Conservation (phyloP, 2,888 invertebrate species). For the Pristionchus entomophagus region DNA sequence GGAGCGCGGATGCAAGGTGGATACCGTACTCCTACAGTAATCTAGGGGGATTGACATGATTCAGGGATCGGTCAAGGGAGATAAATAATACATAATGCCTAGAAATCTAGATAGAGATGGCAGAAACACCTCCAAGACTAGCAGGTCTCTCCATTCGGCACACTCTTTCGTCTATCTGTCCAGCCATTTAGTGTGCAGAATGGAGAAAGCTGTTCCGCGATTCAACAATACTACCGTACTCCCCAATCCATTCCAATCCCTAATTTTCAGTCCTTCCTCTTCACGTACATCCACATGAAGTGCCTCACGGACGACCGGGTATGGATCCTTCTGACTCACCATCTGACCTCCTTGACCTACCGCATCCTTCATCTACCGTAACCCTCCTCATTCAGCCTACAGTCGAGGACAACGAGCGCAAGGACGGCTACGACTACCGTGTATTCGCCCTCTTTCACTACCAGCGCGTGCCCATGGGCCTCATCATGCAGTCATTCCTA, state of each 20-base stretch:
- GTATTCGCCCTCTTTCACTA: not conserved
- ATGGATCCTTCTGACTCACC: not conserved
- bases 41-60: too few relatives aligned
- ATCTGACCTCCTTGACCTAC: not conserved
- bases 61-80: too few relatives aligned
- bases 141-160: too few relatives aligned
- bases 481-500: constrained; percentile 21
- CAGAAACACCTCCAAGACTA: too few relatives aligned
- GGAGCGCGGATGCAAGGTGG: not conserved
- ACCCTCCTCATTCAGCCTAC: too few relatives aligned
- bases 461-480: not conserved
- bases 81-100: too few relatives aligned
- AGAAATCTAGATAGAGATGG: too few relatives aligned
- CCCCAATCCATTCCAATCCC: too few relatives aligned
- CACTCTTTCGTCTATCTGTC: too few relatives aligned
- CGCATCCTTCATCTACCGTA: not conserved
- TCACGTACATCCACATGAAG: constrained; percentile 14
- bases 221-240: too few relatives aligned
- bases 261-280: not conserved
- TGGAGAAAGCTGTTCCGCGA: too few relatives aligned
- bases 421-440: constrained; percentile 19
- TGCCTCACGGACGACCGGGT: not conserved
- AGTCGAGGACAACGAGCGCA: not conserved
- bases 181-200: too few relatives aligned
- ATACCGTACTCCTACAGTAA: not conserved